Evolutionary conservation across 2,888 invertebrate genomes (phyloP).

Genomic region (Malthinus flaveolus): DNA sequence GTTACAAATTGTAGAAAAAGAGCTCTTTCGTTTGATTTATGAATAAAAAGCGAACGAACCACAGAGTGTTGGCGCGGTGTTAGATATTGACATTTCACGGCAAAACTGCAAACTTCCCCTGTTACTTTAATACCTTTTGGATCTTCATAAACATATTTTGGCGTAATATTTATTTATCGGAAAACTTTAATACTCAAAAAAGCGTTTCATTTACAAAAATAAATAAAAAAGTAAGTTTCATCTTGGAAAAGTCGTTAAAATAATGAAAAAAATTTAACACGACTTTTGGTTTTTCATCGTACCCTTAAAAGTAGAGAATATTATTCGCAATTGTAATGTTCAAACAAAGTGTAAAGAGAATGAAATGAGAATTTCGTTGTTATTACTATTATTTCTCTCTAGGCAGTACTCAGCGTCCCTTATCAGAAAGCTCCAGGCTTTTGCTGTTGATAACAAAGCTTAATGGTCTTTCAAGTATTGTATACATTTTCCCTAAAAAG

Average conservation of each 20-base stretch:
- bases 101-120: too few species aligned
- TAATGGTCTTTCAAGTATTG: conserved; percentile 43
- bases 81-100: too few species aligned
- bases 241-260: neutral
- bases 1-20: too few species aligned
- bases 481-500: conserved; percentile 35
- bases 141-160: too few species aligned
- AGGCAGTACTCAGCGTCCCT: conserved; percentile 39
- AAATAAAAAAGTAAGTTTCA: too few species aligned
- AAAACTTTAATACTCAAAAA: too few species aligned
- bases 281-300: conserved; percentile 13
- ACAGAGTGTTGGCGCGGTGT: too few species aligned
- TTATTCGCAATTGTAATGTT: conserved; percentile 12
- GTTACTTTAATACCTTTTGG: too few species aligned
- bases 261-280: conserved; percentile 4
- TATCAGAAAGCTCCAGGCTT: conserved; percentile 44
- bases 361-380: conserved; percentile 24
- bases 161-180: too few species aligned
- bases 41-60: too few species aligned
- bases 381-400: conserved; percentile 42
- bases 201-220: too few species aligned
- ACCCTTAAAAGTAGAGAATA: conserved; percentile 14
- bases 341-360: conserved; percentile 17
- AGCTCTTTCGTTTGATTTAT: too few species aligned
- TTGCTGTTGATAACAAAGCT: conserved; percentile 42